A percentile compares a stretch with the other conserved stretches of the same genome.
Evolutionary conservation across 1,140 invertebrate species (phyloP).

Genomic region (Sinonovacula constricta): DNA sequence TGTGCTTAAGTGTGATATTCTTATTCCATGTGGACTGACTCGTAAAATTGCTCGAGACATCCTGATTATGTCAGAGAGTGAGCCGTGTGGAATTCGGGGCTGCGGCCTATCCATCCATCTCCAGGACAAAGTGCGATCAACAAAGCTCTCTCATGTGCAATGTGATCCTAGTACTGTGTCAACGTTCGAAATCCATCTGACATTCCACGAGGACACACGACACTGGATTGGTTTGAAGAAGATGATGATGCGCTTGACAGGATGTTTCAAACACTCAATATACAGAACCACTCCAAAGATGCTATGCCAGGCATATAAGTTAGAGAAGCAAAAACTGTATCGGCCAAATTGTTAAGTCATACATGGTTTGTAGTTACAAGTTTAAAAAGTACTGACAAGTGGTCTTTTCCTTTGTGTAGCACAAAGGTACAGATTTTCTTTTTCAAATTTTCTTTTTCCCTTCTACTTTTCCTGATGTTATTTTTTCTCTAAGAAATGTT

Average conservation of each 20-base stretch:
- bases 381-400: too few relatives aligned
- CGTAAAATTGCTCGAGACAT: conserved; percentile 87
- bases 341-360: conserved; percentile 73
- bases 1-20: conserved; percentile 87
- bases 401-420: too few relatives aligned
- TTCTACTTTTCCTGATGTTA: too few relatives aligned
- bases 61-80: conserved; percentile 88
- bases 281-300: conserved; percentile 86
- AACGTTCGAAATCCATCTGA: conserved; percentile 91
- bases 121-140: conserved; percentile 59
- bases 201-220: conserved; percentile 89
- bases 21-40: conserved; percentile 88
- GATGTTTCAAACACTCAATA: conserved; percentile 85
- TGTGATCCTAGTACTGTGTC: conserved; percentile 90
- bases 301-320: conserved; percentile 89
- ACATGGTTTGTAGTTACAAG: too few relatives aligned
- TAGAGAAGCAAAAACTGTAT: conserved; percentile 93
- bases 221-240: conserved; percentile 87
- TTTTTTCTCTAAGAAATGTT: too few relatives aligned
- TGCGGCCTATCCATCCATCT: conserved; percentile 75
- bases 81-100: conserved; percentile 88
- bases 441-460: too few relatives aligned
- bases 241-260: conserved; percentile 75
- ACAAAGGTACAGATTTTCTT: too few relatives aligned
- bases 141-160: conserved; percentile 84